phyloP scores from a whole-genome alignment of 1,140 invertebrate genomes.

The Zophobas atratus region DNA sequence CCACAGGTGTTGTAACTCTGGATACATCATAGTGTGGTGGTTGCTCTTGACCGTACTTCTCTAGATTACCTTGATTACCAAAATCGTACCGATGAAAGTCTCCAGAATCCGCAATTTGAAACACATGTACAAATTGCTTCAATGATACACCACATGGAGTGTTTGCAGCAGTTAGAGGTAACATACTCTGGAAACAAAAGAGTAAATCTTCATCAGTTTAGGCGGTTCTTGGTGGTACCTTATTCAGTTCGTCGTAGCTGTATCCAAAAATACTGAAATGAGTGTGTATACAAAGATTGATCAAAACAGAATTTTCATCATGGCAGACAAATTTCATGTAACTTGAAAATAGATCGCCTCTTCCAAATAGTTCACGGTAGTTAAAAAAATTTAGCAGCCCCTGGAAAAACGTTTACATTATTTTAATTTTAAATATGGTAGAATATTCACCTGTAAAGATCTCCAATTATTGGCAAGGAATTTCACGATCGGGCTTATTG shows the following conservation, averaged over 20 bases:
- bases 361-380: slow-evolving; percentile 1
- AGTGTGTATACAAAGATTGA: slow-evolving; percentile 37
- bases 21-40: slow-evolving; percentile 38
- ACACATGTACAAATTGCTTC: slow-evolving; percentile 48
- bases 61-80: slow-evolving; percentile 38
- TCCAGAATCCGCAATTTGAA: slow-evolving; percentile 52
- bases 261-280: slow-evolving; percentile 51
- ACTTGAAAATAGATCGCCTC: background rate
- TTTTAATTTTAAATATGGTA: background rate
- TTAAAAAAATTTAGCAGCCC: slow-evolving; percentile 20
- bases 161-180: slow-evolving; percentile 45
- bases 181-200: slow-evolving; percentile 23
- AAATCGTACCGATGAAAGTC: slow-evolving; percentile 12
- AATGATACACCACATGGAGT: slow-evolving; percentile 48
- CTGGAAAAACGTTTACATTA: background rate
- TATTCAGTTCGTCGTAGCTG: slow-evolving; percentile 28
- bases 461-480: slow-evolving; percentile 17
- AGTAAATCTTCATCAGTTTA: background rate
- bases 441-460: slow-evolving; percentile 38
- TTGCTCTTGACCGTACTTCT: slow-evolving; percentile 23
- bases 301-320: slow-evolving; percentile 37
- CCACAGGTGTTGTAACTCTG: slow-evolving; percentile 11
- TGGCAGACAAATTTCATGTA: slow-evolving; percentile 23
- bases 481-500: slow-evolving; percentile 38
- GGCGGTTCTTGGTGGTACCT: slow-evolving; percentile 4